phyloP scores from a whole-genome alignment of 2,113 vertebrate species.

The Puntigrus tetrazona region DNA sequence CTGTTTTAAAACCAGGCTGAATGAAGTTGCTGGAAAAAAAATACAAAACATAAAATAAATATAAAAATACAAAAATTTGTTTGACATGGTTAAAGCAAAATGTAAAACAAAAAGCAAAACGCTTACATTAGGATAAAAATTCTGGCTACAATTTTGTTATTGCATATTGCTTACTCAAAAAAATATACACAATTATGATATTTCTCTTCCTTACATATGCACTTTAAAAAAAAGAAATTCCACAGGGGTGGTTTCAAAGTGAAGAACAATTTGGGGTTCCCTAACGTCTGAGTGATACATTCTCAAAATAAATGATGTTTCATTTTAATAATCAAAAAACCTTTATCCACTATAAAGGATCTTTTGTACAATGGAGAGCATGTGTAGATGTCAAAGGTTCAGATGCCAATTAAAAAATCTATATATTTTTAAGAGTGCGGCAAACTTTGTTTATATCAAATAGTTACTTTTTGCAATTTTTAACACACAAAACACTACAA shows the following conservation, averaged over 20 bases:
- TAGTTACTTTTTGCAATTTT: no score
- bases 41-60: not conserved
- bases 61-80: not conserved
- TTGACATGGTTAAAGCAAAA: not conserved
- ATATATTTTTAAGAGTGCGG: not conserved
- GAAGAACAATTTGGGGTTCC: not conserved
- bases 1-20: not conserved
- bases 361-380: not conserved
- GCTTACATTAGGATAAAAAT: not conserved
- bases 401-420: no score
- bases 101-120: not conserved
- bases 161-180: not conserved
- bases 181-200: not conserved
- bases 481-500: slow-evolving; percentile 4
- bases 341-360: no score
- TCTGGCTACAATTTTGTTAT: not conserved
- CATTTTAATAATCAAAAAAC: no score
- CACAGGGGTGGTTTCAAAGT: not conserved
- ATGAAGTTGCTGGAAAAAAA: not conserved
- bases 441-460: not conserved
- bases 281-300: not conserved
- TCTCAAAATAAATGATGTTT: not conserved
- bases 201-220: not conserved
- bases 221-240: not conserved
- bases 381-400: not conserved